Percentiles rank a stretch among this genome's conserved stretches.
These are phyloP conservation scores for Acanthosepion lycidas DNA, from an alignment of 2,888 invertebrate species.

Conservation along the genomic window DNA sequence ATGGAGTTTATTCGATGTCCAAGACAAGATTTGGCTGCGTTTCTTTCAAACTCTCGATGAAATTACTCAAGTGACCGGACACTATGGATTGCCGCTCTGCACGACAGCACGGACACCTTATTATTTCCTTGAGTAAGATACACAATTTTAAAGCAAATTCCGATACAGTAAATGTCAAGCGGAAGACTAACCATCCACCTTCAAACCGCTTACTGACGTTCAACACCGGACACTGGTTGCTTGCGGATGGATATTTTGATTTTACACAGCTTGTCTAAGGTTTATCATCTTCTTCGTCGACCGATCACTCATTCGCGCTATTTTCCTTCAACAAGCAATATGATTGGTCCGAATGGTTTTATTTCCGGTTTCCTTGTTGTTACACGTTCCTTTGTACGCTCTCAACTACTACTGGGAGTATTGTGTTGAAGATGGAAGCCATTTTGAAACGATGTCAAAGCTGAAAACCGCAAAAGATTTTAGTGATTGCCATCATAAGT, in stretches of 20 bases:
- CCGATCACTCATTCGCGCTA: too few relatives aligned
- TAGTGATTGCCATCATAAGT: constrained; percentile 7
- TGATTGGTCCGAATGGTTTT: constrained; percentile 9
- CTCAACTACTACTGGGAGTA: neutral
- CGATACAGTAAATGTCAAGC: neutral
- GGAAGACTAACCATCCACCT: neutral
- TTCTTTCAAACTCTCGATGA: neutral
- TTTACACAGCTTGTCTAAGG: too few relatives aligned
- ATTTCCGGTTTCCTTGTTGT: neutral
- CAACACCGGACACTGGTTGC: constrained; percentile 1
- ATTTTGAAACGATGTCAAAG: neutral
- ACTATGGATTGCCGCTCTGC: neutral
- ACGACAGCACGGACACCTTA: neutral
- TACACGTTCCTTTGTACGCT: neutral
- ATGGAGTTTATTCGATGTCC: neutral
- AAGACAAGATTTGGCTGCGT: neutral
- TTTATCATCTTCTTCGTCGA: too few relatives aligned
- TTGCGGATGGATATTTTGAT: neutral
- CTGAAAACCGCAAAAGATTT: neutral
- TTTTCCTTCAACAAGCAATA: neutral
- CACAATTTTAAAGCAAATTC: neutral
- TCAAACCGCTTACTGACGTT: neutral
- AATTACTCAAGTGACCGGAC: neutral
- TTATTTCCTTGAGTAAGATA: neutral
- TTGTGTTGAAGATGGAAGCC: constrained; percentile 3